Evolutionary conservation across 2,888 invertebrate genomes (phyloP).

Genomic region (Ophion obscuratus): DNA sequence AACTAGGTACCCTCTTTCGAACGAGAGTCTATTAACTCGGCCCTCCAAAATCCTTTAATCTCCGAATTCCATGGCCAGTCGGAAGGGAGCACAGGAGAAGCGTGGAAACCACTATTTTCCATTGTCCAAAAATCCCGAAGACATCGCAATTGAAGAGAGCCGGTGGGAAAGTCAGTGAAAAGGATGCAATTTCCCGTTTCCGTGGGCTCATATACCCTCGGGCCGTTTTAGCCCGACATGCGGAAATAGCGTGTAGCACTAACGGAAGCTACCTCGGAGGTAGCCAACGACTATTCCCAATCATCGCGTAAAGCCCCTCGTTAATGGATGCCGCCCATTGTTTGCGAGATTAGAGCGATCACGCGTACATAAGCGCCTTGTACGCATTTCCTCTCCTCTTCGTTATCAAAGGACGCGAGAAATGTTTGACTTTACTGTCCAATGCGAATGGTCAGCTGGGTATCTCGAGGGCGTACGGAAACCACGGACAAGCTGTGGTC

Average conservation of each 20-base stretch:
- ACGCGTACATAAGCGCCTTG: neutral
- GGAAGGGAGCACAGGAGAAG: neutral
- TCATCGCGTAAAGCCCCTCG: conserved; percentile 74
- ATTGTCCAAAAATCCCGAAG: conserved; percentile 38
- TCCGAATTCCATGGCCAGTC: too few species aligned
- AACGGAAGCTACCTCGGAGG: conserved; percentile 39
- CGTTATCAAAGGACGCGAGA: conserved; percentile 39
- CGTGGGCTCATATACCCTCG: too few species aligned
- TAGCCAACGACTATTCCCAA: conserved; percentile 70
- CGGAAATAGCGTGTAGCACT: neutral
- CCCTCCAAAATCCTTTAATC: conserved; percentile 7
- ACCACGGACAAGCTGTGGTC: conserved; percentile 28
- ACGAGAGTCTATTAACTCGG: neutral
- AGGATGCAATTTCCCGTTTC: conserved; percentile 24
- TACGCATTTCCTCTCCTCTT: conserved; percentile 6
- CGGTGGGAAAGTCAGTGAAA: neutral
- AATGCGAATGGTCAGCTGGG: conserved; percentile 27
- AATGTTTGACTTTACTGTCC: conserved; percentile 56
- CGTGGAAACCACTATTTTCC: neutral
- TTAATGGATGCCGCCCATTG: conserved; percentile 70
- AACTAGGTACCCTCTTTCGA: neutral
- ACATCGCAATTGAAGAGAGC: neutral
- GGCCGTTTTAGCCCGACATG: conserved; percentile 4
- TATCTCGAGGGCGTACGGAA: conserved; percentile 32
- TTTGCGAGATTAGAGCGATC: conserved; percentile 70